phyloP scores from a whole-genome alignment of 2,888 invertebrate genomes.

The Axea sp. region DNA sequence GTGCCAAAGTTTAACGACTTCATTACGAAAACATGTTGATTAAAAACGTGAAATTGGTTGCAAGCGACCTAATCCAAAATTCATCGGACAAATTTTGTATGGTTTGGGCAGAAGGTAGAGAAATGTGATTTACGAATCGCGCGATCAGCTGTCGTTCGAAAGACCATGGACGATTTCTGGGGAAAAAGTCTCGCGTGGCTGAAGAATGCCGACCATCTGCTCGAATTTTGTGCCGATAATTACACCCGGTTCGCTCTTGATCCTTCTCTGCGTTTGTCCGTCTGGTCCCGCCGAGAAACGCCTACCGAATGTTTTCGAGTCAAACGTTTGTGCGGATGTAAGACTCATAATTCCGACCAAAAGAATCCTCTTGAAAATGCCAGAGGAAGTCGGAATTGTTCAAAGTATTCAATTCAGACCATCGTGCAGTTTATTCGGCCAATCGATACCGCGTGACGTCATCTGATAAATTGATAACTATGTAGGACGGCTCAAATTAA shows the following conservation, averaged over 20 bases:
- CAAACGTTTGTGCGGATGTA: conserved; percentile 10
- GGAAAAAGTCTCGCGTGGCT: conserved; percentile 31
- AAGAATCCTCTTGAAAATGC: background rate
- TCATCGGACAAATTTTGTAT: too few species aligned
- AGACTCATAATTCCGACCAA: conserved; percentile 12
- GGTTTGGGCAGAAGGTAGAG: too few species aligned
- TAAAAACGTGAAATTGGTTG: too few species aligned
- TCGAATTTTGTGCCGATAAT: conserved; percentile 58
- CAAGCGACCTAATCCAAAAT: too few species aligned
- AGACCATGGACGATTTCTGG: conserved; percentile 8
- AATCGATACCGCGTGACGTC: too few species aligned
- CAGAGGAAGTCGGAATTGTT: too few species aligned
- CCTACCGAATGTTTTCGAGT: conserved; percentile 25
- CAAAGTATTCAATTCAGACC: too few species aligned
- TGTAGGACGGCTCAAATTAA: too few species aligned
- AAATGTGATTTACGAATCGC: conserved; percentile 7
- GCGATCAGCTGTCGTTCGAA: conserved; percentile 19
- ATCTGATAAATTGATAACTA: too few species aligned
- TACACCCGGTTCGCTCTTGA: conserved; percentile 25
- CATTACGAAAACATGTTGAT: too few species aligned
- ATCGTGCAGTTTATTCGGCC: too few species aligned
- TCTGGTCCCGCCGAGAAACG: conserved; percentile 20
- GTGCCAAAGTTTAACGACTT: too few species aligned
- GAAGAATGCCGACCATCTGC: conserved; percentile 59
- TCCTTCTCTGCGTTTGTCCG: conserved; percentile 28